Conservation (phyloP, 2,888 invertebrate genomes). For the Chymomyza fuscimana region DNA sequence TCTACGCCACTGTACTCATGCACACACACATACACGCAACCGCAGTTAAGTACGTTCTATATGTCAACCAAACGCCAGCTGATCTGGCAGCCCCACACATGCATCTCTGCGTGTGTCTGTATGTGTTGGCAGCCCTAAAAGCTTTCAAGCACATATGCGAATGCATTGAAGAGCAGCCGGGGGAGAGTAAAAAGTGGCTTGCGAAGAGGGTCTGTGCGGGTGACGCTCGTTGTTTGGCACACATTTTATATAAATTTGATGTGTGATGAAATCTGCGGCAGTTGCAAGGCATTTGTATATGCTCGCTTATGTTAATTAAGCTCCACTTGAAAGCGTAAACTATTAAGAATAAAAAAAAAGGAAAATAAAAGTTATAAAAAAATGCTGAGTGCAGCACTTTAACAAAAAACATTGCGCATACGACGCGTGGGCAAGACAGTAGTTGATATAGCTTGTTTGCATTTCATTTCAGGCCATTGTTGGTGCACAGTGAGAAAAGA, state of each 20-base stretch:
- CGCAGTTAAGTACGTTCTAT: neutral
- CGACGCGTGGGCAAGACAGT: conserved; percentile 29
- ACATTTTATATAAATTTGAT: conserved; percentile 8
- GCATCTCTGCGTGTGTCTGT: conserved; percentile 16
- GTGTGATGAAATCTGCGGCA: neutral
- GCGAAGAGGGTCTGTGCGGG: neutral
- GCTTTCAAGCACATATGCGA: conserved; percentile 59
- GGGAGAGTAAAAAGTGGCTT: neutral
- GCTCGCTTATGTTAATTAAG: conserved; percentile 68
- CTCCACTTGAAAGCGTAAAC: conserved; percentile 61
- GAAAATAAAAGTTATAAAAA: neutral
- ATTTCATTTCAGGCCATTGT: neutral
- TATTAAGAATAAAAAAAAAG: conserved; percentile 58
- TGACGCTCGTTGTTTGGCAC: neutral
- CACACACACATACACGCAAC: neutral
- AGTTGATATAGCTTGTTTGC: neutral
- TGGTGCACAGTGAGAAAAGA: neutral
- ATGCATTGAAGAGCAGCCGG: neutral
- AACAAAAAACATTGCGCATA: conserved; percentile 44
- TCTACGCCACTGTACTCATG: neutral
- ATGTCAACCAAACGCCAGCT: conserved; percentile 21
- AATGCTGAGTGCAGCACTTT: conserved; percentile 55
- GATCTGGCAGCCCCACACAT: conserved; percentile 23
- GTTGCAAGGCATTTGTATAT: conserved; percentile 8
- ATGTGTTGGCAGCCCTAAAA: conserved; percentile 44